Evolutionary conservation across 2,113 vertebrate species (phyloP), one percentile per base, ranked within the genome.

Genomic region (Callopanchax toddi): DNA sequence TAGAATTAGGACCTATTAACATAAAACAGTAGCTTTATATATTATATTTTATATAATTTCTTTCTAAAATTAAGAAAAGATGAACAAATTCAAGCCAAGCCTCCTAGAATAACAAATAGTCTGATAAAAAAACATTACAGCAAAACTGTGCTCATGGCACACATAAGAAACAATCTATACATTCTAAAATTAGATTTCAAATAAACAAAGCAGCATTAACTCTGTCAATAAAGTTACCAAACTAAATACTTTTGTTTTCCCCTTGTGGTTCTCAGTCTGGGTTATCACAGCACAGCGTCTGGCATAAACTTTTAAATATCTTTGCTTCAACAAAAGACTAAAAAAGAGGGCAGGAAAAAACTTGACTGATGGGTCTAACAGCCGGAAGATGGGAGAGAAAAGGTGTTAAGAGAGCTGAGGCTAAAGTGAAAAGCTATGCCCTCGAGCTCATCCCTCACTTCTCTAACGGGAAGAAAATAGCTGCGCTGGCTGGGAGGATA

Each of bases 401-500:
- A 74, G 62, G 76, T 84, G 87, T 74, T 81, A 32, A 32, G 68
- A 71, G 79, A 85, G 60, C 3, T 45, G 55, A 56, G 61, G 46
- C 64, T 63, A 79, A 51, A 85, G 56, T 54, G 62, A 79, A 54
- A 18, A 8, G 60, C 60, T 60, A 44, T 82, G 76, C 76, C 80
- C 75, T 56, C 10, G 12, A 81, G 82, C 71, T 42, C 48, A 29
- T n/a, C 52, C 68, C 60, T 85, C 79, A 78, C 59, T 77, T 68
- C 65, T 73, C 46, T 74, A 80, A 81, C 84, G 70, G 50, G 36
- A 74, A 15, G 57, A 76, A 87, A 82, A 87, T 67, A 56, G 54
- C 50, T 21, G 64, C 39, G 56, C 62, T 60, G 64, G 71, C 48
- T 59, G 48, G 42, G 32, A 58, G 44, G n/a, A 43, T 48, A 8